Conservation (phyloP, 2,113 vertebrate species). For the Peromyscus californicus region DNA sequence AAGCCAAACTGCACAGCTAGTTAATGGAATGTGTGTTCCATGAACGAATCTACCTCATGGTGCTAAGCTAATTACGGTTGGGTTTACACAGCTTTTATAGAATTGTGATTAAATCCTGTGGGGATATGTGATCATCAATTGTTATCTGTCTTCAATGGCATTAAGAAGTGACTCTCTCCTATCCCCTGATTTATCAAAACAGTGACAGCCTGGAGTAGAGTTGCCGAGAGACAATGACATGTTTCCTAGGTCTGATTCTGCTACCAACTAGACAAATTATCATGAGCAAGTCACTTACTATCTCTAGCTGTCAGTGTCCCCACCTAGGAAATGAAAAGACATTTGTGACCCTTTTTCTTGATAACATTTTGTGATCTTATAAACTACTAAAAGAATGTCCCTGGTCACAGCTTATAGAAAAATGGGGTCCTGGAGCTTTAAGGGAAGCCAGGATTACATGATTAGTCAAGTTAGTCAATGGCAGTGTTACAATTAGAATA, state of each 20-base stretch:
- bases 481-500: conserved; percentile 64
- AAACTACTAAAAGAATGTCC: conserved; percentile 51
- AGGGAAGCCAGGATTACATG: conserved; percentile 27
- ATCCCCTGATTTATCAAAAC: background rate
- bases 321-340: conserved; percentile 35
- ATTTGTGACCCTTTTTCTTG: background rate
- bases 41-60: conserved; percentile 70
- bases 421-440: conserved; percentile 62
- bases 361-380: conserved; percentile 49
- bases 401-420: conserved; percentile 60
- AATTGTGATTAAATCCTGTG: conserved; percentile 71
- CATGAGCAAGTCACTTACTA: conserved; percentile 24
- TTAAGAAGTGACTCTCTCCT: conserved; percentile 19
- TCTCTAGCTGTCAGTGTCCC: background rate
- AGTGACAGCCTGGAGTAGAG: background rate
- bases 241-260: background rate
- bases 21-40: conserved; percentile 58
- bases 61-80: conserved; percentile 76
- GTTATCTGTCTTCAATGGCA: conserved; percentile 56
- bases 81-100: conserved; percentile 65
- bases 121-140: conserved; percentile 60
- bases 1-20: conserved; percentile 47
- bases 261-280: background rate
- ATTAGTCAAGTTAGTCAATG: conserved; percentile 57
- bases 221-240: background rate